Conservation (phyloP, 2,113 vertebrate genomes). For the Cebidichthys violaceus region DNA sequence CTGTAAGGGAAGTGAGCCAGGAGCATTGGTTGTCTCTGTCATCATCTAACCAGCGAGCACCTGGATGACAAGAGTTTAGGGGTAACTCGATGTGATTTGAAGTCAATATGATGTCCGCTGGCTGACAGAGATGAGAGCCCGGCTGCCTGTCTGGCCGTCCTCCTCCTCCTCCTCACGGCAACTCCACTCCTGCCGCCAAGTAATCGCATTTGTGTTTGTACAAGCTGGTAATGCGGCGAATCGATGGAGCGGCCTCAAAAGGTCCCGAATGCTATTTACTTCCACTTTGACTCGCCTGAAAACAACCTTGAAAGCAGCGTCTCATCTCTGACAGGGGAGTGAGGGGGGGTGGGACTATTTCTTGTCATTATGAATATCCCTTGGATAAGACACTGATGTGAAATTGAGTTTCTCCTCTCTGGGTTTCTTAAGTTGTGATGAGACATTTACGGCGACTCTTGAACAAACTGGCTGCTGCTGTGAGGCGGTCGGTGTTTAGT, state of each 20-base stretch:
- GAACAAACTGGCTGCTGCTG: conserved; percentile 1
- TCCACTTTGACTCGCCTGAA: conserved; percentile 64
- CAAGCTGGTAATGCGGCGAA: conserved; percentile 53
- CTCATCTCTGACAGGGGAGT: neutral
- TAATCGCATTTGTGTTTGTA: conserved; percentile 75
- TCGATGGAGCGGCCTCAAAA: conserved; percentile 43
- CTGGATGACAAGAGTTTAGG: neutral
- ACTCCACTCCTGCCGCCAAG: conserved; percentile 37
- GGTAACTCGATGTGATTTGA: conserved; percentile 13
- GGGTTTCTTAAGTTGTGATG: conserved; percentile 30
- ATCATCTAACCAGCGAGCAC: neutral
- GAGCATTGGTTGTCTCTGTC: neutral
- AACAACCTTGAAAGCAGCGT: conserved; percentile 43
- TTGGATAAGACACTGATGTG: neutral
- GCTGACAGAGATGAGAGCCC: conserved; percentile 18
- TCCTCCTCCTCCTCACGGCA: conserved; percentile 35
- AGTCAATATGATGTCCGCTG: conserved; percentile 13
- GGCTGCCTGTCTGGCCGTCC: conserved; percentile 16
- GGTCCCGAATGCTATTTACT: conserved; percentile 50
- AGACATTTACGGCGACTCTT: conserved; percentile 22
- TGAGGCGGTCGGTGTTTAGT: conserved; percentile 4
- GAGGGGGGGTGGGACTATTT: neutral
- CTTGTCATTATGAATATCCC: conserved; percentile 3
- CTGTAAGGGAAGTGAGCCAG: neutral
- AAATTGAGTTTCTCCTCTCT: conserved; percentile 45